A percentile compares a stretch with the other conserved stretches of the same genome.
phyloP scores from a whole-genome alignment of 2,797 vertebrate genomes.

The Erpetoichthys calabaricus region DNA sequence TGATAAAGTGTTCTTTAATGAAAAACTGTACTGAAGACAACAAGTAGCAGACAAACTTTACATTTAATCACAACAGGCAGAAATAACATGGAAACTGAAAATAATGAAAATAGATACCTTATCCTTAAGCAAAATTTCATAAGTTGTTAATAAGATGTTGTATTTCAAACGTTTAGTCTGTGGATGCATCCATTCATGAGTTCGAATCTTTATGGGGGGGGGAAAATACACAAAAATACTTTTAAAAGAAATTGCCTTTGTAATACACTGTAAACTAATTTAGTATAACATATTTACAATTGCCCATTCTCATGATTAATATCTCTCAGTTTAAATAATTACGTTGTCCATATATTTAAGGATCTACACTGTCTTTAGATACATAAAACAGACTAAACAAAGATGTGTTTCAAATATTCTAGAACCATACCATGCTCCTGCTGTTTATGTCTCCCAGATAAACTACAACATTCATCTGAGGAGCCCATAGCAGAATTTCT shows the following conservation, averaged over 20 bases:
- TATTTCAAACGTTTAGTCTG: slow-evolving; percentile 89
- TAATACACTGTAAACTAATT: too few relatives aligned
- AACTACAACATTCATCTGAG: slow-evolving; percentile 88
- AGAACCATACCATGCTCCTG: slow-evolving; percentile 77
- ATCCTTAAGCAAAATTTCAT: slow-evolving; percentile 93
- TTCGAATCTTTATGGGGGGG: slow-evolving; percentile 64
- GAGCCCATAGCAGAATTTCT: slow-evolving; percentile 87
- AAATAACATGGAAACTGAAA: neutral
- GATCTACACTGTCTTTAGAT: too few relatives aligned
- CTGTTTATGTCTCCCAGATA: slow-evolving; percentile 93
- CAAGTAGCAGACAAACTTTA: neutral
- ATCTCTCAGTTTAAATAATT: too few relatives aligned
- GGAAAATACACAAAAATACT: too few relatives aligned
- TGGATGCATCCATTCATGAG: slow-evolving; percentile 93
- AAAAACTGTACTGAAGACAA: too few relatives aligned
- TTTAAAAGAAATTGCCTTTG: neutral
- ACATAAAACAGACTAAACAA: too few relatives aligned
- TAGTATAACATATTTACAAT: too few relatives aligned
- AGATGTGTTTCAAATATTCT: too few relatives aligned
- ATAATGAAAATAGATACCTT: slow-evolving; percentile 55
- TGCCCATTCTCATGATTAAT: too few relatives aligned
- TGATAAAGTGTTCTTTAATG: neutral
- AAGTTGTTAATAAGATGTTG: slow-evolving; percentile 90
- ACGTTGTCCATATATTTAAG: too few relatives aligned
- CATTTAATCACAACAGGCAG: neutral